Conservation (phyloP, 2,888 invertebrate genomes). For the Heteromurus nitidus region DNA sequence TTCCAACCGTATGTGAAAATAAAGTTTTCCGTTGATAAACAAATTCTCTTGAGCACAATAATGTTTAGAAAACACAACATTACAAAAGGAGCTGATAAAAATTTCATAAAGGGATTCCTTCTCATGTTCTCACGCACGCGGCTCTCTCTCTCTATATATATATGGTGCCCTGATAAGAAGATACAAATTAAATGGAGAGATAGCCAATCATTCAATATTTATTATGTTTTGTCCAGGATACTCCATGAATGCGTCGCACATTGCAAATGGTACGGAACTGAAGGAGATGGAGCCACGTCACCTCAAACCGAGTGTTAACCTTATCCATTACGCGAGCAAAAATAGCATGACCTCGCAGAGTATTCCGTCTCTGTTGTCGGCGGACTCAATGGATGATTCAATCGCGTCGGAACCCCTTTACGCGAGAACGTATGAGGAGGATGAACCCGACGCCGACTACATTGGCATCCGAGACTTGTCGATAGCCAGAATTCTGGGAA, state of each 20-base stretch:
- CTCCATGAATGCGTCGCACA: constrained; percentile 48
- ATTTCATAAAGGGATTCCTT: no score
- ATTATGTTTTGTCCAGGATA: no score
- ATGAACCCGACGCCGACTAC: constrained; percentile 44
- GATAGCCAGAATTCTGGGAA: constrained; percentile 60
- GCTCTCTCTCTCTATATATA: no score
- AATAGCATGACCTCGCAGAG: constrained; percentile 55
- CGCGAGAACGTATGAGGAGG: constrained; percentile 35
- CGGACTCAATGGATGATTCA: constrained; percentile 50
- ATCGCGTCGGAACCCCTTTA: constrained; percentile 53
- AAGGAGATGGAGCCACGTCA: constrained; percentile 47
- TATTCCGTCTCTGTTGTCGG: constrained; percentile 50
- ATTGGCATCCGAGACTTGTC: constrained; percentile 41
- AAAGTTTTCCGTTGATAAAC: no score
- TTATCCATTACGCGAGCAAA: constrained; percentile 48
- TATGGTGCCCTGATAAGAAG: no score
- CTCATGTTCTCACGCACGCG: no score
- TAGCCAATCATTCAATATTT: no score
- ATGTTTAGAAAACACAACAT: no score
- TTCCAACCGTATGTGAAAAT: constrained; percentile 39
- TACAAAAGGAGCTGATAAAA: no score
- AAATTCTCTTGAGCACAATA: no score
- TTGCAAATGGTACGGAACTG: constrained; percentile 52
- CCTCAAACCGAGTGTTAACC: constrained; percentile 55
- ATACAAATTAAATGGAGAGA: no score